phyloP scores from a whole-genome alignment of 2,888 invertebrate genomes.

The Oeneis ivallda region DNA sequence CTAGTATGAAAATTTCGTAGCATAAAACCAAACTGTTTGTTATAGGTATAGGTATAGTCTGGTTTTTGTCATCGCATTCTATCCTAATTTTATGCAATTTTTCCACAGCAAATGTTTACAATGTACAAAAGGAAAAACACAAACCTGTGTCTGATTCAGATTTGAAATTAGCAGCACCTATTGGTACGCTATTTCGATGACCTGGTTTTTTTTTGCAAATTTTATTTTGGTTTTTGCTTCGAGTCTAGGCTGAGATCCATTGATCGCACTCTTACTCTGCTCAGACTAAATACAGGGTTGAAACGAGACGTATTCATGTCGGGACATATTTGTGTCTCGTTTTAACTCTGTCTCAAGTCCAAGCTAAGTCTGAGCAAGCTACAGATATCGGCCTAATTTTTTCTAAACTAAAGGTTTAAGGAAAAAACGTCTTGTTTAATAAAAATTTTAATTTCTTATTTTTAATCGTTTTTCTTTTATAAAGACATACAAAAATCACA shows the following conservation, averaged over 20 bases:
- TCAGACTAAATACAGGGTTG: no score
- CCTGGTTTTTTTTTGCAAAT: constrained; percentile 14
- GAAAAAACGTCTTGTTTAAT: constrained; percentile 45
- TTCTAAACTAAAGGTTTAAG: constrained; percentile 30
- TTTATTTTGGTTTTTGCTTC: neutral
- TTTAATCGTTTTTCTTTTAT: constrained; percentile 64
- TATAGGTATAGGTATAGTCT: neutral
- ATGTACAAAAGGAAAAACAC: neutral
- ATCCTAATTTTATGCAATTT: constrained; percentile 16
- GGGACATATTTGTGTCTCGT: neutral
- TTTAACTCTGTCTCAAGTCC: neutral
- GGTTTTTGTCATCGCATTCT: constrained; percentile 2
- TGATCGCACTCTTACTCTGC: no score
- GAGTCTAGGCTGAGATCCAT: neutral
- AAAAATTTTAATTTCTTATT: constrained; percentile 61
- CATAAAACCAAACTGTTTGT: neutral
- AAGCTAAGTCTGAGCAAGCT: no score
- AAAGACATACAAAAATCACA: constrained; percentile 69
- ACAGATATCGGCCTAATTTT: neutral
- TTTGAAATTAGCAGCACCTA: constrained; percentile 1
- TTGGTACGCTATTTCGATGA: constrained; percentile 4
- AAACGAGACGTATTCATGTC: no score
- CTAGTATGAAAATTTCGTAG: neutral
- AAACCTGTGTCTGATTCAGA: constrained; percentile 14
- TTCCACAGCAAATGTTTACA: neutral